Base-by-base conservation (phyloP, 2,113 vertebrate species). In the Peromyscus californicus region DNA sequence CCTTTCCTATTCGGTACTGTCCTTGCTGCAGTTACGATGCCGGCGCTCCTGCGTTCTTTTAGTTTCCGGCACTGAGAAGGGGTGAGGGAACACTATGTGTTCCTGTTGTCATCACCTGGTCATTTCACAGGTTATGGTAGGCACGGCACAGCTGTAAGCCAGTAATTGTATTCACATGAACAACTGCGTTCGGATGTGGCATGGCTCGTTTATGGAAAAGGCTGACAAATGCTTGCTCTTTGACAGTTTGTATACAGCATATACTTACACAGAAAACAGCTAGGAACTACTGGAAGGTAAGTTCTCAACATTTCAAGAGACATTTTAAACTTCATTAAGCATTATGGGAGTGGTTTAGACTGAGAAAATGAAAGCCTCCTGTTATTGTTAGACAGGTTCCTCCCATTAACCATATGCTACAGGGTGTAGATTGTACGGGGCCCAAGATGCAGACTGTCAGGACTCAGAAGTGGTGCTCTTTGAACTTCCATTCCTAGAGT, bases 31-130 rank as follows among this genome's bases (percentile, higher is more conserved):
- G 24, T 48, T 82, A 5, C 21, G 42, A 45, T 9, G 11, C n/a
- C 26, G 39, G 51, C 17, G 39, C 59, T n/a, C 36, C 19, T 0
- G 48, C 48, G 65, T 82, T 63, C 74, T 87, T 96, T 54, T 45
- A 6, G 83, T 51, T 95, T 69, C 74, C 51, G 69, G 85, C 26
- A 22, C 7, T 57, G 79, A 10, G 61, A 17, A 96, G 57, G 79
- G 78, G 45, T 2, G 90, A 87, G 87, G 48, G 48, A 65, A 13
- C 17, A 16, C 1, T 22, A 63, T 57, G 83, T 67, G 2, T 26
- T 79, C 65, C 36, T 80, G 84, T 54, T 97, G 93, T 98, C 92
- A 65, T 63, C 97, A 89, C 96, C 90, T 96, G 95, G 80, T 80
- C 36, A 97, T 97, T 97, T 96, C 95, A 39, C 15, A 63, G 91